Evolutionary conservation across 1,140 invertebrate genomes (phyloP), one percentile per base, ranked within the genome.

Genomic region (Radopholus similis): DNA sequence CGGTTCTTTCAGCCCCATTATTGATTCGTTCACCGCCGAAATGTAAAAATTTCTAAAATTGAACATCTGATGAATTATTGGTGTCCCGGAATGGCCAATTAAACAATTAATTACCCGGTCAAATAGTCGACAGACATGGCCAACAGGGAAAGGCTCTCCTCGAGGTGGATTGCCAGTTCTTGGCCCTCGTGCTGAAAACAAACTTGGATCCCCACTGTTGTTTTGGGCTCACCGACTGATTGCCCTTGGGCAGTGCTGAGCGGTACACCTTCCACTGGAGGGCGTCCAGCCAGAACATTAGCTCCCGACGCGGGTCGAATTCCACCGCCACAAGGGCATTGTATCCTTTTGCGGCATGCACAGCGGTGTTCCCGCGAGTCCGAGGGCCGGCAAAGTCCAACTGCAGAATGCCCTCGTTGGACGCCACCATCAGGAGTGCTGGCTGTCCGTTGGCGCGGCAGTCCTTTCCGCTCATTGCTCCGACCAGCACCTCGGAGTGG

Each of bases 361-460:
- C 79, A 11, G 73, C 77, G 18, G 73, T 73, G 42, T 82, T 77
- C 37, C 67, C 23, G 44, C 77, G 80, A 15, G 75, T 73, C 11
- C 60, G 15, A 32, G 71, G 38, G 34, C 77, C 75, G 4, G 40
- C 64, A 18, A 83, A 59, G 4, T 54, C 37, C 2, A 82, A 21
- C 55, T 83, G 78, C 26, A 81, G 64, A 3, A 82, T 57, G 49
- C 72, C 47, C n/a, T 82, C 67, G 58, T 81, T 73, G 0, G 81
- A 64, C 38, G 81, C 80, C 15, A 81, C 58, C 35, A 81, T 70
- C 2, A 81, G 67, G 18, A 77, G 56, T 0, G 79, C 77, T 4
- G 70, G 57, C 40, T 62, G 37, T 3, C 58, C 74, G 62, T 80
- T 81, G 8, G 83, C 83, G 67, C 83, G 78, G 69, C 84, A 86